Conservation (phyloP, 2,113 vertebrate species). For the Calonectris borealis region DNA sequence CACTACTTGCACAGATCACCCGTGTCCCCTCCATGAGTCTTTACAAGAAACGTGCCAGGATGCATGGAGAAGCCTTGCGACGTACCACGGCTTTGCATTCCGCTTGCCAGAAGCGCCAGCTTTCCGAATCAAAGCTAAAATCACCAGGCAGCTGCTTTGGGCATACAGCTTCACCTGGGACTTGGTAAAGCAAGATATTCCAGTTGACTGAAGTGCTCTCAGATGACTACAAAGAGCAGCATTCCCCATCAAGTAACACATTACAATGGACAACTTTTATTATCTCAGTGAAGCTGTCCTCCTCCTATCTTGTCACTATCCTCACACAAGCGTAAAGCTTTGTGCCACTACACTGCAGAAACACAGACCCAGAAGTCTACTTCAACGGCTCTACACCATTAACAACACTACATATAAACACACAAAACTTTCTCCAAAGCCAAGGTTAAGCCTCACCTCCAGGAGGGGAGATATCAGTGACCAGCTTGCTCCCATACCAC, state of each 20-base stretch:
- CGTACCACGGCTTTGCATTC: neutral
- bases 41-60: neutral
- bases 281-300: neutral
- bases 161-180: neutral
- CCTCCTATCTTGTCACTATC: neutral
- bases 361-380: neutral
- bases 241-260: neutral
- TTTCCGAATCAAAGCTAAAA: neutral
- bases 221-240: neutral
- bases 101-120: neutral
- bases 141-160: neutral
- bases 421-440: neutral
- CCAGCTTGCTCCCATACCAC: neutral
- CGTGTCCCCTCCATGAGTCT: neutral
- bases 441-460: neutral
- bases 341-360: neutral
- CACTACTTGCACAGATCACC: neutral
- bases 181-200: conserved; percentile 44
- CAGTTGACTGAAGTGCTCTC: neutral
- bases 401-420: neutral
- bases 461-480: neutral
- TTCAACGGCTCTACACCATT: neutral
- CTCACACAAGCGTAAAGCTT: neutral
- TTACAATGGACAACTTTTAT: neutral
- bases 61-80: neutral